Evolutionary conservation across 2,888 invertebrate species (phyloP).

Genomic region (Lepetodrilus schrolli): DNA sequence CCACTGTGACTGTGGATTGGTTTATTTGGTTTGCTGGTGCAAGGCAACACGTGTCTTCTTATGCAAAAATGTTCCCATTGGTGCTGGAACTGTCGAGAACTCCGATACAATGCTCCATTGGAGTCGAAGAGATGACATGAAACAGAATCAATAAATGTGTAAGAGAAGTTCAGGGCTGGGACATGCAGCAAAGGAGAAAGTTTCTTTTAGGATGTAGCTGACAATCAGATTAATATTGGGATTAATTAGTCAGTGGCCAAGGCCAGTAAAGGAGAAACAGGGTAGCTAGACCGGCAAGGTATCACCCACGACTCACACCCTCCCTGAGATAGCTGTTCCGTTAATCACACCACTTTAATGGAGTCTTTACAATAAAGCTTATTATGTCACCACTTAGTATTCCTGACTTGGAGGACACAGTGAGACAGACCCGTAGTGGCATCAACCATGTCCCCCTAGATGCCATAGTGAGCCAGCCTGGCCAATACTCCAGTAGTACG

Average conservation of each 20-base stretch:
- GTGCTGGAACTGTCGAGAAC: too few species aligned
- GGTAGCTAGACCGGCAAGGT: background rate
- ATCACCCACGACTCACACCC: background rate
- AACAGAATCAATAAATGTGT: conserved; percentile 18
- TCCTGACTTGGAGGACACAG: background rate
- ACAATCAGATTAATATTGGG: background rate
- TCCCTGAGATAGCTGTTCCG: too few species aligned
- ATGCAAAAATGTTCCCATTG: too few species aligned
- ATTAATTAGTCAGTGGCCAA: conserved; percentile 1
- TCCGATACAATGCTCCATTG: too few species aligned
- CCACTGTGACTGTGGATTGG: too few species aligned
- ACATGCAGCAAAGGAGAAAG: background rate
- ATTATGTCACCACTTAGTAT: conserved; percentile 12
- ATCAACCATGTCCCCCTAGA: background rate
- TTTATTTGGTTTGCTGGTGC: too few species aligned
- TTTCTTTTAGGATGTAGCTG: background rate
- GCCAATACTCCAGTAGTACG: conserved; percentile 21
- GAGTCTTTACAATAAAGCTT: background rate
- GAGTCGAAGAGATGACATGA: background rate
- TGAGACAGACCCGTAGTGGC: background rate
- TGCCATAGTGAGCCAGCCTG: background rate
- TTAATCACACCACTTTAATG: background rate
- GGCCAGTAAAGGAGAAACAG: background rate
- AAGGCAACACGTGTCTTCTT: too few species aligned
- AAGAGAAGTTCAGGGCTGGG: background rate